Evolutionary conservation across 2,797 vertebrate species (phyloP), one percentile per base, ranked within the genome.

Genomic region (Lemur catta): DNA sequence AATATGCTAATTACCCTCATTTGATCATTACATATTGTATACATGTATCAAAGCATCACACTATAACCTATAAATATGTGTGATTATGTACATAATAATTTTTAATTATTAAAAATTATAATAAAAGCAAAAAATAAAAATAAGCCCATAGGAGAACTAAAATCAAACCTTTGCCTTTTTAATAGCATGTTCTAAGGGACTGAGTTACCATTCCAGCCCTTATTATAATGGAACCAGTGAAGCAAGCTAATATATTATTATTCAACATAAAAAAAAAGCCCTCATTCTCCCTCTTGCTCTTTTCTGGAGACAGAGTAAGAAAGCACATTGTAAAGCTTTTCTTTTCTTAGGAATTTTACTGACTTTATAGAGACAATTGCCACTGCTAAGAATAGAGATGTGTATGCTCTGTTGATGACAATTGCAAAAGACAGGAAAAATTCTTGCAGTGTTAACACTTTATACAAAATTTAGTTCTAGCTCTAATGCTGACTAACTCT

Each of bases 341-440:
- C 84, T 95, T 96, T 93, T 90, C 79, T 94, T 96, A 63, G 89
- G 85, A 91, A 89, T 89, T 85, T 91, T 85, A 84, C 79, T 96
- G 81, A 94, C 59, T 96, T 95, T 87, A 86, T 61, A 89, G 85
- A 97, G 69, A 96, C 94, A 94, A 82, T 94, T 93, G 67, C 65
- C 84, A 88, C 17, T 41, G 67, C 92, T 96, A 96, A 97, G 90
- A 96, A 96, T 97, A 95, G 82, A 95, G 67, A 92, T 76, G n/a
- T 61, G 28, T 94, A 43, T 89, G 17, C 20, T 94, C 91, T 91
- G 76, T 80, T 92, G 93, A 96, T 92, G 94, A 92, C 89, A 94
- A 88, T 96, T 81, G 52, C 81, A 95, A 93, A 97, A 88, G 61
- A 89, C 74, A 57, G 71, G 33, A 78, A 75, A 95, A 93, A 87